Percentiles rank a stretch among this genome's conserved stretches.
Evolutionary conservation across 2,888 invertebrate genomes (phyloP).

Genomic region (Yponomeuta sedellus): DNA sequence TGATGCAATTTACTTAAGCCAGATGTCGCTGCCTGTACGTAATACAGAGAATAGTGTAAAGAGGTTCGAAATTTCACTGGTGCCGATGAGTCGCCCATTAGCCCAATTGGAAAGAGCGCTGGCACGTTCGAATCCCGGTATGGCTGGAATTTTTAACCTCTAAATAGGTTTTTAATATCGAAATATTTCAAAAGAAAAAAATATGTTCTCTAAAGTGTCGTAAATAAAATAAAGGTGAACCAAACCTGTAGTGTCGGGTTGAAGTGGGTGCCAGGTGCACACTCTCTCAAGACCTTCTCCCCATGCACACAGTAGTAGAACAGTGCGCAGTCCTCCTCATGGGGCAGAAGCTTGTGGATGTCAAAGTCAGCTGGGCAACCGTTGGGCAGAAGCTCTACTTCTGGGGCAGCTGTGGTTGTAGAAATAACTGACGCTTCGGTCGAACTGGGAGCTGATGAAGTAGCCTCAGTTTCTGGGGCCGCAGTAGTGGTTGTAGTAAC

Average conservation of each 20-base stretch:
- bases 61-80: too few relatives aligned
- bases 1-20: too few relatives aligned
- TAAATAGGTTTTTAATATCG: too few relatives aligned
- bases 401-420: background rate
- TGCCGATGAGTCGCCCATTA: too few relatives aligned
- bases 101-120: too few relatives aligned
- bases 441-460: background rate
- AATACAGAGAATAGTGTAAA: too few relatives aligned
- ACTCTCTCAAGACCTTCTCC: conserved; percentile 17
- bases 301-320: conserved; percentile 37
- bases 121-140: too few relatives aligned
- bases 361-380: conserved; percentile 9
- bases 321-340: conserved; percentile 31
- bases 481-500: conserved; percentile 6
- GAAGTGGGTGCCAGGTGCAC: conserved; percentile 28
- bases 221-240: too few relatives aligned
- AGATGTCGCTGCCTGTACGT: too few relatives aligned
- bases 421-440: background rate
- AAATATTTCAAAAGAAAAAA: background rate
- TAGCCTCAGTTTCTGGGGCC: background rate
- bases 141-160: too few relatives aligned
- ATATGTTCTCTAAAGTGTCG: too few relatives aligned
- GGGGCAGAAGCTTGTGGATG: conserved; percentile 32
- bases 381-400: background rate
- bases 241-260: conserved; percentile 30